These are phyloP conservation scores for Mya arenaria DNA, from an alignment of 1,140 invertebrate genomes.

Conservation along the genomic window DNA sequence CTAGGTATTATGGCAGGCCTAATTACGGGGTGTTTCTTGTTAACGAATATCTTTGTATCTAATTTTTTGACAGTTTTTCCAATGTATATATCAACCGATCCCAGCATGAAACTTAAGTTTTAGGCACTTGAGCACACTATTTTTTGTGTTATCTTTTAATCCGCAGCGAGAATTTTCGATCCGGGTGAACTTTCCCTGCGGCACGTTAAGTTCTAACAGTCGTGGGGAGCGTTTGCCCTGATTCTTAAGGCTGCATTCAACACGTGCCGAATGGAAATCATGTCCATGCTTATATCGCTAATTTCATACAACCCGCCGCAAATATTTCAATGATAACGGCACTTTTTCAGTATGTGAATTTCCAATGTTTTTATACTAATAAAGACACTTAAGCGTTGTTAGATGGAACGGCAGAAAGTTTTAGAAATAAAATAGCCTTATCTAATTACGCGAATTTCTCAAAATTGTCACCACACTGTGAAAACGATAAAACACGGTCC, in stretches of 20 bases:
- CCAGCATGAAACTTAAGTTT: slow-evolving; percentile 19
- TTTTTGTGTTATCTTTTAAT: slow-evolving; percentile 14
- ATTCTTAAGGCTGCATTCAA: not conserved
- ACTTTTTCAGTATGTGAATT: not conserved
- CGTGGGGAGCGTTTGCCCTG: not conserved
- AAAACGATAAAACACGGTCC: slow-evolving; percentile 51
- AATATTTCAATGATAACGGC: too few relatives aligned
- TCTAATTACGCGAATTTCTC: slow-evolving; percentile 35
- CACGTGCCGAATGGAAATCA: too few relatives aligned
- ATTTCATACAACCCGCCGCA: too few relatives aligned
- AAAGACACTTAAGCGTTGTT: not conserved
- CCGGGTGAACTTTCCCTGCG: slow-evolving; percentile 34
- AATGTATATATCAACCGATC: slow-evolving; percentile 10
- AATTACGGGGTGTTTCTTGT: not conserved
- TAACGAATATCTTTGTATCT: not conserved
- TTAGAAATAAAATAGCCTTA: slow-evolving; percentile 3
- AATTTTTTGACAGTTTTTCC: slow-evolving; percentile 10
- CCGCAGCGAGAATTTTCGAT: slow-evolving; percentile 6
- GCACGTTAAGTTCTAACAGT: not conserved
- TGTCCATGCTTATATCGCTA: too few relatives aligned
- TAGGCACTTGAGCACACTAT: slow-evolving; percentile 22
- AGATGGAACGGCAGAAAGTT: not conserved
- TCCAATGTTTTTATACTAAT: not conserved
- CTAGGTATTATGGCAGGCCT: not conserved
- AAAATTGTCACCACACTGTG: slow-evolving; percentile 35